Base-by-base conservation (phyloP, 1,140 invertebrate species). In the Mactra quadrangularis region DNA sequence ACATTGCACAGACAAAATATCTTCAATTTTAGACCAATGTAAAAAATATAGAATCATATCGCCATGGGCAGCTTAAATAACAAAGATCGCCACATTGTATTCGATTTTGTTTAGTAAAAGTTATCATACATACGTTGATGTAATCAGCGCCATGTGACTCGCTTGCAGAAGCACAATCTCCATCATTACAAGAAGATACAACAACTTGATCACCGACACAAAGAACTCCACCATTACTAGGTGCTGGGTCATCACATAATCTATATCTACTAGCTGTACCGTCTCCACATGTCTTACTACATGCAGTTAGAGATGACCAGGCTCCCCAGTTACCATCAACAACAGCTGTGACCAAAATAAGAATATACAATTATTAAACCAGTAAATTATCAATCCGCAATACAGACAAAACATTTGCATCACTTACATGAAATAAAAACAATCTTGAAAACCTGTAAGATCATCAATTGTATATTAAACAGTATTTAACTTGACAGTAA, bases 191-290 rank as follows among this genome's bases (percentile, higher is more conserved):
- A 15, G 52, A 59, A 3, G 53, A 45, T 3, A 75, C 52, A 1
- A 59, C 62, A 1, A 60, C 45, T n/a, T 55, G 25, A n/a, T 75
- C 81, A 17, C 72, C 72, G 13, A 19, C 29, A 41, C 82, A 84
- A n/a, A 7, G 22, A 35, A 38, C 52, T 2, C 82, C 82, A 9
- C 66, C 72, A 41, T 71, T 59, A 25, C 50, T 45, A n/a, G 82
- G 82, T 0, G 74, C 64, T 6, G 82, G 82, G 45, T 60, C 78
- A 60, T 77, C 53, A 55, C 82, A 84, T 22, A 59, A 38, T 33
- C 82, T 29, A 19, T 2, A 25, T 11, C 64, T 53, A 25, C 27
- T 9, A 33, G 41, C 7, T 17, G 55, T 62, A 70, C 66, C 72
- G n/a, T 35, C 27, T 9, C 74, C 82, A 62, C 72, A 66, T 17